phyloP scores from a whole-genome alignment of 2,888 invertebrate genomes.

The Perdita meconis region DNA sequence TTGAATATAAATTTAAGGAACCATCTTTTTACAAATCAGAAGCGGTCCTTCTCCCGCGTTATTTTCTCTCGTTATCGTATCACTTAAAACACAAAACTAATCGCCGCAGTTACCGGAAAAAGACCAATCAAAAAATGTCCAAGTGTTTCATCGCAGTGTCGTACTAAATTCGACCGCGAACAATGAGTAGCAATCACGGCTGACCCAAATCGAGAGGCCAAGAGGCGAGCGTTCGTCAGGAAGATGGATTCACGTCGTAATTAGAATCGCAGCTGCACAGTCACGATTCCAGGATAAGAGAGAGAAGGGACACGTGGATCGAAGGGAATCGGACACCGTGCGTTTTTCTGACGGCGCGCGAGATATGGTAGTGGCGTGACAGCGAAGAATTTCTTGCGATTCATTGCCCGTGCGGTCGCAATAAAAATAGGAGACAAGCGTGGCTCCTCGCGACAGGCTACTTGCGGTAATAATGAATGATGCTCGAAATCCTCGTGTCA shows the following conservation, averaged over 20 bases:
- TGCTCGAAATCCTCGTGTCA: slow-evolving; percentile 48
- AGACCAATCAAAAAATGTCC: too few relatives aligned
- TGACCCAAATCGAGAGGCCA: neutral
- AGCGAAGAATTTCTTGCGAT: slow-evolving; percentile 46
- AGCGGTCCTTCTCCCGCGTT: too few relatives aligned
- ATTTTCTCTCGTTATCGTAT: too few relatives aligned
- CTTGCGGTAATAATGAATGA: slow-evolving; percentile 56
- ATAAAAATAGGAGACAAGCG: slow-evolving; percentile 24
- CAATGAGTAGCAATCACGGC: too few relatives aligned
- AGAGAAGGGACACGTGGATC: neutral
- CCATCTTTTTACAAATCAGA: too few relatives aligned
- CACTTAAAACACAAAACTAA: too few relatives aligned
- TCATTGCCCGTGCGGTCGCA: slow-evolving; percentile 36
- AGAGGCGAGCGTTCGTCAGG: neutral
- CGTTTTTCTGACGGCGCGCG: slow-evolving; percentile 13
- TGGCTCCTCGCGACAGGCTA: slow-evolving; percentile 38
- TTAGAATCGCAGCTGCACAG: neutral
- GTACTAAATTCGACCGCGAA: too few relatives aligned
- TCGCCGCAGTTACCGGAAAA: too few relatives aligned
- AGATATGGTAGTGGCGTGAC: slow-evolving; percentile 46
- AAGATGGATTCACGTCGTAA: neutral
- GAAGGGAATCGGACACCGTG: neutral
- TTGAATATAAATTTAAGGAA: too few relatives aligned
- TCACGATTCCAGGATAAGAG: neutral
- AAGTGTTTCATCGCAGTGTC: too few relatives aligned